Percentiles rank a stretch among this genome's conserved stretches.
phyloP scores from a whole-genome alignment of 2,888 invertebrate species.

The Melinaea marsaeus region DNA sequence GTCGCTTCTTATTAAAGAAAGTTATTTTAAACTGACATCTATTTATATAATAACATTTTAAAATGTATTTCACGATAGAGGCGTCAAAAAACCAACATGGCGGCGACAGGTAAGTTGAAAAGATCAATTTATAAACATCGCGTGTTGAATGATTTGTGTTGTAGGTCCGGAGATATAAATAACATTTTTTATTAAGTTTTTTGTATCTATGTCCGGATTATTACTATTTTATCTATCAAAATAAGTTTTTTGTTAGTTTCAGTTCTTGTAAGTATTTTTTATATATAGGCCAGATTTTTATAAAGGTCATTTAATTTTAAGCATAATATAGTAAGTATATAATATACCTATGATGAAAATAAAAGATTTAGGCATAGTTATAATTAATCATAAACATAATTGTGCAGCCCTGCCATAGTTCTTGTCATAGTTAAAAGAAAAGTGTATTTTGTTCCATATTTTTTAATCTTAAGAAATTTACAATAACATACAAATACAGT shows the following conservation, averaged over 20 bases:
- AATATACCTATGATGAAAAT: no score
- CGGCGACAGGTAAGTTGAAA: constrained; percentile 31
- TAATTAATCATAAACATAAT: background rate
- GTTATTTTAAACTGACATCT: background rate
- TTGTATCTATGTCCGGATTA: constrained; percentile 9
- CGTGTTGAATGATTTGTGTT: constrained; percentile 30
- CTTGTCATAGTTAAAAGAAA: background rate
- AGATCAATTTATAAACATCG: constrained; percentile 28
- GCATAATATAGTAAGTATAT: no score
- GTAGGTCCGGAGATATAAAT: constrained; percentile 9
- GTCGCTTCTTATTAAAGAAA: background rate
- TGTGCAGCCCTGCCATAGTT: background rate
- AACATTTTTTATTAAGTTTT: constrained; percentile 20
- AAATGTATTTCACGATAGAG: constrained; percentile 23
- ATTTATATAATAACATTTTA: constrained; percentile 4
- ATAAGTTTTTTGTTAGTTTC: no score
- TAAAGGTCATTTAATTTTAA: no score
- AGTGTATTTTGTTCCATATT: background rate
- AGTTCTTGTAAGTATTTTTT: no score
- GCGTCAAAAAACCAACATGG: constrained; percentile 33
- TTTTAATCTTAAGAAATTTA: background rate
- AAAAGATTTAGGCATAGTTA: no score
- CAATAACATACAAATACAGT: background rate
- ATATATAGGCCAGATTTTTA: no score
- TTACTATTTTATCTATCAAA: constrained; percentile 7